phyloP scores from a whole-genome alignment of 2,797 vertebrate genomes.

The Dermochelys coriacea region DNA sequence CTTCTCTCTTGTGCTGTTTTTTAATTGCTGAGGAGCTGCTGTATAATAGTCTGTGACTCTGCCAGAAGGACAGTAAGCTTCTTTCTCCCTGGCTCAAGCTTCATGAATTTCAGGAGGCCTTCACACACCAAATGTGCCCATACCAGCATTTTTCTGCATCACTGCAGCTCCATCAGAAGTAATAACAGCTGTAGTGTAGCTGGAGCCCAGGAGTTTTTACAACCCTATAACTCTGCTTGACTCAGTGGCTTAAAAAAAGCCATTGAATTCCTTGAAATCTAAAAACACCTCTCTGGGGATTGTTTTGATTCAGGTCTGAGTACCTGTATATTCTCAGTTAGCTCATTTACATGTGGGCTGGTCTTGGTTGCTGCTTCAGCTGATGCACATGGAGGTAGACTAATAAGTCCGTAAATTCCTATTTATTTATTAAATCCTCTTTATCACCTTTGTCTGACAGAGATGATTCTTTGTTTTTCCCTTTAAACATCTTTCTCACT shows the following conservation, averaged over 20 bases:
- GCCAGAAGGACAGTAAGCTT: not conserved
- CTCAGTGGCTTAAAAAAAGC: not conserved
- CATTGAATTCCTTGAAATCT: not conserved
- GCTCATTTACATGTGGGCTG: not conserved
- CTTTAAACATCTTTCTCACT: not conserved
- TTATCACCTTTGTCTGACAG: not conserved
- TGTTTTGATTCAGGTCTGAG: not conserved
- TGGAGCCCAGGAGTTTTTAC: not conserved
- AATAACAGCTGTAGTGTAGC: not conserved
- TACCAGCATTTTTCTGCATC: not conserved
- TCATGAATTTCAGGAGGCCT: not conserved
- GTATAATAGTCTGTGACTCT: not conserved
- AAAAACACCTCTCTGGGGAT: not conserved
- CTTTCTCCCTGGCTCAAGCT: not conserved
- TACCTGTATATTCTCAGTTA: not conserved
- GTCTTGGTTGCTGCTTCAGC: not conserved
- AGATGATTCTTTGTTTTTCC: not conserved
- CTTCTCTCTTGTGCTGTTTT: not conserved
- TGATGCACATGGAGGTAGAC: not conserved
- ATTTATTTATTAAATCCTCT: no score
- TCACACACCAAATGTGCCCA: rapidly evolving
- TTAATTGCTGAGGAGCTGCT: not conserved
- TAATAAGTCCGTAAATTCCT: not conserved
- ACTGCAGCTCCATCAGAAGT: not conserved
- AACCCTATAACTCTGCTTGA: not conserved